phyloP scores from a whole-genome alignment of 2,797 vertebrate genomes.

The Microctenopoma lineatum region DNA sequence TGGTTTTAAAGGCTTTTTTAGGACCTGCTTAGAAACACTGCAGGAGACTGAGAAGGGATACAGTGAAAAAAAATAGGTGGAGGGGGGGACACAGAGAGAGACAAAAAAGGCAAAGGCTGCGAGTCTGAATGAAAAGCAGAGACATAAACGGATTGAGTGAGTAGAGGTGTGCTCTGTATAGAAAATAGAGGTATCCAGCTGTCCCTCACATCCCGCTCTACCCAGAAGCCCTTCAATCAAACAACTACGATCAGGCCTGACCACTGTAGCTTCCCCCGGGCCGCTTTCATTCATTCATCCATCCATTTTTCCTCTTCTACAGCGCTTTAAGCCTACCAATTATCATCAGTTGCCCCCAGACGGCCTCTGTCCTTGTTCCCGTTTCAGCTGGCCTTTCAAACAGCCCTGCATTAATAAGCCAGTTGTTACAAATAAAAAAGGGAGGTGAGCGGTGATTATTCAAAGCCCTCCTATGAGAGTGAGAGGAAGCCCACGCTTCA shows the following conservation, averaged over 20 bases:
- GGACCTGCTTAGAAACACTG: conserved; percentile 31
- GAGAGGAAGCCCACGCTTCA: conserved; percentile 66
- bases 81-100: conserved; percentile 1
- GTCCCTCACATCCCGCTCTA: conserved; percentile 64
- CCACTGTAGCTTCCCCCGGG: conserved; percentile 72
- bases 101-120: conserved; percentile 44
- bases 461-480: conserved; percentile 58
- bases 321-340: conserved; percentile 77
- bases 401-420: conserved; percentile 78
- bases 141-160: conserved; percentile 47
- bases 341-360: conserved; percentile 78
- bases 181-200: conserved; percentile 75
- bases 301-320: conserved; percentile 62
- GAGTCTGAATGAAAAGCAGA: conserved; percentile 47
- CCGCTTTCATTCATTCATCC: conserved; percentile 72
- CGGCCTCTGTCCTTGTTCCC: conserved; percentile 73
- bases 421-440: conserved; percentile 78
- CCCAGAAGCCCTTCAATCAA: conserved; percentile 72
- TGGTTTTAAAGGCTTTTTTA: conserved; percentile 31
- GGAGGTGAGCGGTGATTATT: conserved; percentile 75
- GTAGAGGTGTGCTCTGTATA: conserved; percentile 66
- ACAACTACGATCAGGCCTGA: conserved; percentile 68
- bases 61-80: conserved; percentile 45
- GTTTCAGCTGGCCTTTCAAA: conserved; percentile 78
- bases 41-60: conserved; percentile 51